Evolutionary conservation across 1,140 invertebrate species (phyloP).

Genomic region (Bombus soroeensis): DNA sequence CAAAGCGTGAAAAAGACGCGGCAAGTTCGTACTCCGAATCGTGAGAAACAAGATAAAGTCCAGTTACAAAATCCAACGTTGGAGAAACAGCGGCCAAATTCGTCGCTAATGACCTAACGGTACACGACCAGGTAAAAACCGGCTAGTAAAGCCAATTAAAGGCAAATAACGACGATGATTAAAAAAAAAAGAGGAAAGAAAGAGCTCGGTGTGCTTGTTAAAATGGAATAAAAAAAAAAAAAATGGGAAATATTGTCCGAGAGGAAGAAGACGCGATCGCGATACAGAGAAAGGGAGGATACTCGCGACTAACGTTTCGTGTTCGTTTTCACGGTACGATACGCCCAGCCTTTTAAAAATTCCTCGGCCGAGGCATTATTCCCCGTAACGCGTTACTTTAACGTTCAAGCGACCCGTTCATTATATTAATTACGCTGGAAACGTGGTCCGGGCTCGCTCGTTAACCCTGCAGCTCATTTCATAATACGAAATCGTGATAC

Average conservation of each 20-base stretch:
- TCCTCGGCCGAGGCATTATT: slow-evolving; percentile 62
- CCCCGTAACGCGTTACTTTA: slow-evolving; percentile 70
- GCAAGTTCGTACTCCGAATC: not conserved
- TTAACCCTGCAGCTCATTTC: slow-evolving; percentile 65
- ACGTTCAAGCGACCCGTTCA: slow-evolving; percentile 64
- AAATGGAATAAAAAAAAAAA: not conserved
- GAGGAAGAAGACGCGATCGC: not conserved
- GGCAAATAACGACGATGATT: not conserved
- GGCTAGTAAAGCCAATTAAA: not conserved
- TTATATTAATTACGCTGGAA: slow-evolving; percentile 72
- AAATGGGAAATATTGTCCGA: not conserved
- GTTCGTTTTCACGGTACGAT: slow-evolving; percentile 5
- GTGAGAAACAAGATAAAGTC: not conserved
- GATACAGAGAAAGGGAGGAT: not conserved
- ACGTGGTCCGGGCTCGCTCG: slow-evolving; percentile 50
- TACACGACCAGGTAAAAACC: not conserved
- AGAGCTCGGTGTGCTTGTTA: not conserved
- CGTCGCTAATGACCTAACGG: not conserved
- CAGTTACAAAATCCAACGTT: not conserved
- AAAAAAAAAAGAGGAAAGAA: not conserved
- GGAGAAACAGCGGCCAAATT: not conserved
- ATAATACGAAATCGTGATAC: slow-evolving; percentile 59
- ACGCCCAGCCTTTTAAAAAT: not conserved
- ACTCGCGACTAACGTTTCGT: not conserved
- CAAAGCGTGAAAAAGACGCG: too few species aligned